Evolutionary conservation across 2,888 invertebrate species (phyloP), one percentile per base, ranked within the genome.

Genomic region (Ceriagrion tenellum): DNA sequence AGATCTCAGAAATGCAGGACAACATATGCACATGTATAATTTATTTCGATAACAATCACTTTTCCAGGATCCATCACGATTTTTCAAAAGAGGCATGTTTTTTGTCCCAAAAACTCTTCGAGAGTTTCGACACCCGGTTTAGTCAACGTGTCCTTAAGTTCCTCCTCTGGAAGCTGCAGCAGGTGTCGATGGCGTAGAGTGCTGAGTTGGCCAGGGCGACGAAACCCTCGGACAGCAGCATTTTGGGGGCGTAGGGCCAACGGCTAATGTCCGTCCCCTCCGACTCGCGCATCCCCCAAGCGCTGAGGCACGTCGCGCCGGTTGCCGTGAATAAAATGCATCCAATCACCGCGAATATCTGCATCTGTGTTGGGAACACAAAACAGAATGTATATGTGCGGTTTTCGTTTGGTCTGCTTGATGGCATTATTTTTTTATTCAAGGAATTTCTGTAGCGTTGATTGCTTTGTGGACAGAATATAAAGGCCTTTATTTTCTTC

Each of bases 311-410:
- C 95, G 98, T 97, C 95, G 97, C 97, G 74, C 98, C 98, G 0
- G 98, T 97, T 0, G 98, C 97, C 8, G 98, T 97, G 96, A 98
- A 98, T 96, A 98, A 97, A 89, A 98, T 97, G 35, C 98, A 97
- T 0, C 98, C 98, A 63, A 98, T 96, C 10, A 98, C 96, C 0
- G 98, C 97, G 96, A 98, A 98, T 8, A 98, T 97, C 91, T 98
- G 97, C 23, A 98, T 97, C 97, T 97, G 96, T 81, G 13, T 12
- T 59, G 81, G 35, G 35, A 35, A 16, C 13, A 16, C 8, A 35
- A 13, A 81, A 35, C 35, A 16, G 30, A n/a, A 59, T 59, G 47
- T 47, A 47, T 47, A 4, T 47, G 2, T 47, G 47, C 47, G 47
- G 47, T 47, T 8, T 4, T 8, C 47, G 47, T 8, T 2, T 4